Base-by-base conservation (phyloP, 2,113 vertebrate genomes). In the Numida meleagris region DNA sequence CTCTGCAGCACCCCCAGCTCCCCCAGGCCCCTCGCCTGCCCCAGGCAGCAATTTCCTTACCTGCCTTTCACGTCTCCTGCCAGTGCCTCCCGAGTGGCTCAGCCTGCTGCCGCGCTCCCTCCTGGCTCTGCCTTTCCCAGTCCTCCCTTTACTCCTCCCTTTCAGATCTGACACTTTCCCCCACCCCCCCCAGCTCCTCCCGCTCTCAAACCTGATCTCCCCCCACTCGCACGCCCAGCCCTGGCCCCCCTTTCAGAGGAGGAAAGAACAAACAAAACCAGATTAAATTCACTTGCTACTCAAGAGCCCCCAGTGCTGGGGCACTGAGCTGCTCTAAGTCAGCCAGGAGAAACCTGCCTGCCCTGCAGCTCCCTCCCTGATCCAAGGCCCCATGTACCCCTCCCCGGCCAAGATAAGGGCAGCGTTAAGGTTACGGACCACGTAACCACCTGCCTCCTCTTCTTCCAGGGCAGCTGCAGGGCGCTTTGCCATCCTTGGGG, bases 191-290 rank as follows among this genome's bases (percentile, higher is more conserved):
- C 50, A 51, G 50, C 50, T 83, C 87, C 61, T 50, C 78, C n/a
- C 0, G 53, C 76, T 76, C 80, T 14, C 82, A 71, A 86, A 79
- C 58, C 83, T 77, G 20, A 68, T 85, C 90, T 81, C 88, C 68
- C 75, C 91, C 82, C 58, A 33, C 31, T 81, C 12, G 18, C 89
- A 50, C 18, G 6, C 78, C 79, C 91, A 7, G 14, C n/a, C 25
- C 76, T 18, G 82, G 93, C 94, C 91, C 81, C 89, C 78, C 96
- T 91, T 70, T 76, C 55, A 10, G 42, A 79, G 66, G 81, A 87
- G 94, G 83, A 92, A 93, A 90, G 96, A 96, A 89, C 93, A 94
- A 96, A 96, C 95, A 96, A 95, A 84, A 86, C 86, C 94, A 94
- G 95, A 96, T 96, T 96, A 94, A 94, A 92, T 92, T 92, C 14